Base-by-base conservation (phyloP, 2,888 invertebrate species). In the Branchellion lobata region DNA sequence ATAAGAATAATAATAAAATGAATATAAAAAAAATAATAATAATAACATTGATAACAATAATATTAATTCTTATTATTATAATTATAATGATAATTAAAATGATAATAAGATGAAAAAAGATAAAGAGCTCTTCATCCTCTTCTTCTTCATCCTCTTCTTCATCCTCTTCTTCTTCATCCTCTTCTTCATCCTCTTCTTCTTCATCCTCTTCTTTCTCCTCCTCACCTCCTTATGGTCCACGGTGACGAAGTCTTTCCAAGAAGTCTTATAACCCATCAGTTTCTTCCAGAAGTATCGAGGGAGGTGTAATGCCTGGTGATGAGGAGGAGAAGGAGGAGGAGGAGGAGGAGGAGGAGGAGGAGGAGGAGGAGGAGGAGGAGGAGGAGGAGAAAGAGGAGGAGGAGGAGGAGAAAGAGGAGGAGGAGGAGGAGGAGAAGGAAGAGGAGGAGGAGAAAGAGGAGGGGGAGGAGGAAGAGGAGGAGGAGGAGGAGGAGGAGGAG, bases 201-300 rank as follows among this genome's bases (percentile, higher is more conserved):
- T n/a, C n/a, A n/a, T n/a, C n/a, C n/a, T n/a, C n/a, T n/a, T n/a
- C n/a, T n/a, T n/a, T n/a, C n/a, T n/a, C n/a, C n/a, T n/a, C n/a
- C 57, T 75, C 1, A 87, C 87, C 84, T 86, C 86, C 14, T 85
- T 84, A 51, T 86, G 84, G 84, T 87, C 87, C 14, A 87, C 86
- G 36, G 86, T 85, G 27, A 82, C 78, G 81, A 84, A 87, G 81
- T 87, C 87, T 75, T 84, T 83, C 87, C 87, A 87, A 1, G 83
- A 82, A 11, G 86, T 85, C 57, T 83, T 82, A 77, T 87, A 86
- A 36, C 86, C 86, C 5, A 84, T 84, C 78, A 87, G 78, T 81
- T 86, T 85, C 82, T 87, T 87, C 87, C 87, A 87, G 27, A 87
- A 83, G 81, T 85, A 87, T 1, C 84, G 82, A 3, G 87, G 85